A percentile compares a stretch with the other conserved stretches of the same genome.
phyloP scores from a whole-genome alignment of 2,113 vertebrate genomes.

The Nymphicus hollandicus region DNA sequence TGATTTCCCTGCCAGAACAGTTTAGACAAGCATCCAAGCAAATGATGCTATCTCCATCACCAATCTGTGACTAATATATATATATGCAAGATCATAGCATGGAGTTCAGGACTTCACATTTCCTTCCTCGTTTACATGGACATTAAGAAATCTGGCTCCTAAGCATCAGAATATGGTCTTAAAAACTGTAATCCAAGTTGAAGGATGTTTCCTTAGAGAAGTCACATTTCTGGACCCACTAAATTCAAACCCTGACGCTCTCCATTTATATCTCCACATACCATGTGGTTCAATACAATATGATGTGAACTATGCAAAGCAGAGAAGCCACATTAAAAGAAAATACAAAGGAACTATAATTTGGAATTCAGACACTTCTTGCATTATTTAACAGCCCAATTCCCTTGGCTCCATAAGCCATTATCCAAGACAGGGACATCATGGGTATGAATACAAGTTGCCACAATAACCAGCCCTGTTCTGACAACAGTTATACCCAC shows the following conservation, averaged over 20 bases:
- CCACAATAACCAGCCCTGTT: neutral
- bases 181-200: neutral
- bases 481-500: neutral
- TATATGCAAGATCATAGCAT: neutral
- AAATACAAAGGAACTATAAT: slow-evolving; percentile 3
- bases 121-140: neutral
- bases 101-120: neutral
- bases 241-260: neutral
- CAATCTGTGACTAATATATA: neutral
- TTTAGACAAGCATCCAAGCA: neutral
- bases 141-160: neutral
- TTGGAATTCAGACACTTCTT: slow-evolving; percentile 17
- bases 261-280: neutral
- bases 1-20: neutral
- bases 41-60: neutral
- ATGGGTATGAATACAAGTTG: neutral
- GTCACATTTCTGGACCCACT: neutral
- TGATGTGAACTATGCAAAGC: neutral
- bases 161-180: neutral
- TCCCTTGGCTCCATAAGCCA: neutral
- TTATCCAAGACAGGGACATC: neutral
- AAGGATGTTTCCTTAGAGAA: neutral
- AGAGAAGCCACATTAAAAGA: neutral
- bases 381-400: neutral
- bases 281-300: neutral